Base-by-base conservation (phyloP, 2,797 vertebrate genomes). In the Brachyalestes nurse region DNA sequence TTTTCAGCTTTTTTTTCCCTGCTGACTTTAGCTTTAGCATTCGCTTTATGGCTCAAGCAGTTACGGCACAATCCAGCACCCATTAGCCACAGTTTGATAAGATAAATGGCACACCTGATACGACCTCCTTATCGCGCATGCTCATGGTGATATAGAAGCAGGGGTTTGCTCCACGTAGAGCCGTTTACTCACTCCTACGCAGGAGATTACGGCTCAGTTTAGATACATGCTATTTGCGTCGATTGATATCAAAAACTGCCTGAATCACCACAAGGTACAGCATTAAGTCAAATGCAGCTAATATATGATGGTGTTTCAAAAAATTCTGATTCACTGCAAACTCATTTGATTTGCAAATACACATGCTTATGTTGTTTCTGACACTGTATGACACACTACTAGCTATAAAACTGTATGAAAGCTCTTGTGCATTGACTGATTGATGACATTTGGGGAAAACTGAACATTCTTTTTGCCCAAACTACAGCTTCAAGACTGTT, bases 51-150 rank as follows among this genome's bases (percentile, higher is more conserved):
- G 72, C 38, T 60, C 14, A 5, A 9, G 9, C 45, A 71, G 17
- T 78, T 70, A 45, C 23, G 38, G 60, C 16, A 53, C 69, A 57
- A 75, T 82, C 34, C 69, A 71, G 79, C 25, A 51, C 79, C 64
- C 83, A 82, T 81, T 84, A 81, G 80, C 58, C 4, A 17, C 49
- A 34, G 51, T 40, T 40, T 10, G 83, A 84, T 84, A 84, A 84
- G 83, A 84, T 84, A 82, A 78, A 42, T 19, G 14, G 21, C 4
- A 6, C 77, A n/a, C n/a, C 42, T 42, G 45, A 69, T 78, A 61
- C 40, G 42, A 64, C 6, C 6, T 49, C 19, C 25, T 78, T 82
- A 82, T 82, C 81, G 0, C 10, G 28, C 40, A 16, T 66, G 75
- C 49, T 61, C 51, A 49, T n/a, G 17, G 49, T 40, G 64, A 65